Percentiles rank a stretch among this genome's conserved stretches.
These are phyloP conservation scores for Nesoenas mayeri DNA, from an alignment of 2,113 vertebrate genomes.

Conservation along the genomic window DNA sequence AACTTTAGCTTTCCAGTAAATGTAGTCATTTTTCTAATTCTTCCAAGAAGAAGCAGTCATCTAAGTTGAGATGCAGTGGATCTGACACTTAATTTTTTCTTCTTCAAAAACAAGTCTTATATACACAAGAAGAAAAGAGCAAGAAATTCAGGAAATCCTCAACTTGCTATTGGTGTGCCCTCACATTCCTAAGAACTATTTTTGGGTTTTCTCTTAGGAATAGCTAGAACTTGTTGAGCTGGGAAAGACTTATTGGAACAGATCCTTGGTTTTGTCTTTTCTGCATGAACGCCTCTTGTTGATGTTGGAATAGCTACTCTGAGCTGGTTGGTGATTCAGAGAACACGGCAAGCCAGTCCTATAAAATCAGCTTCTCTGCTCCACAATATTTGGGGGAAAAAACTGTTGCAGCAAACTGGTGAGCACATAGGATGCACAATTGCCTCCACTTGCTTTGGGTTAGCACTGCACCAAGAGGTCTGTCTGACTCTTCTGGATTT, in stretches of 20 bases:
- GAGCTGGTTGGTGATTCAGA: constrained; percentile 39
- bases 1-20: neutral
- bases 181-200: constrained; percentile 58
- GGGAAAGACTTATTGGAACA: constrained; percentile 63
- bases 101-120: neutral
- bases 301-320: constrained; percentile 41
- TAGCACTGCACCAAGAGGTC: neutral
- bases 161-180: constrained; percentile 23
- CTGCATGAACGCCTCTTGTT: constrained; percentile 22
- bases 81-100: neutral
- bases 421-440: neutral
- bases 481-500: neutral
- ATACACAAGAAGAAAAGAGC: neutral
- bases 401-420: neutral
- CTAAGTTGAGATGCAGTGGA: neutral
- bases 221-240: constrained; percentile 59
- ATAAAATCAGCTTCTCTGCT: constrained; percentile 1
- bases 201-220: constrained; percentile 53
- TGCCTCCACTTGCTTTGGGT: neutral
- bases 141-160: constrained; percentile 62
- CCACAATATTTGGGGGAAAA: neutral
- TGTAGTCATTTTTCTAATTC: neutral
- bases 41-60: neutral
- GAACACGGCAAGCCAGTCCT: neutral
- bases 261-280: constrained; percentile 60